Evolutionary conservation across 2,888 invertebrate genomes (phyloP).

Genomic region (Pelosia muscerda): DNA sequence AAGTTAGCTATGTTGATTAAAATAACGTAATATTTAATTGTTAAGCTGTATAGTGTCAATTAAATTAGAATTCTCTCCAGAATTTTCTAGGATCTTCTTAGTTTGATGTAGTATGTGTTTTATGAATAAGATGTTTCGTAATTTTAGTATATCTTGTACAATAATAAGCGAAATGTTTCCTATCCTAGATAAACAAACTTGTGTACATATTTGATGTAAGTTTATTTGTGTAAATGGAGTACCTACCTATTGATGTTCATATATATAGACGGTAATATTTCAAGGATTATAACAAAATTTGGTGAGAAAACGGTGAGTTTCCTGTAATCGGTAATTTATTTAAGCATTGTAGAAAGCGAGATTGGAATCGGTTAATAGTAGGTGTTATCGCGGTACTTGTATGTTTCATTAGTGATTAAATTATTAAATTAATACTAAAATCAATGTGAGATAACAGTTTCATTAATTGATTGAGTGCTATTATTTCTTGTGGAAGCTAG

Average conservation of each 20-base stretch:
- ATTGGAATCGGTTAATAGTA: conserved; percentile 80
- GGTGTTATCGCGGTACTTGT: conserved; percentile 79
- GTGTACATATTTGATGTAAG: conserved; percentile 79
- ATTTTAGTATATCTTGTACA: conserved; percentile 81
- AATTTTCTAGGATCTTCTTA: conserved; percentile 84
- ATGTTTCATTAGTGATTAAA: conserved; percentile 79
- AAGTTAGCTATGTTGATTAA: conserved; percentile 86
- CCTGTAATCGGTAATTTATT: conserved; percentile 82
- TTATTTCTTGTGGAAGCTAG: conserved; percentile 66
- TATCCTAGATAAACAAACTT: conserved; percentile 80
- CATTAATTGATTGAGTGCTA: conserved; percentile 37
- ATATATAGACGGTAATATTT: conserved; percentile 74
- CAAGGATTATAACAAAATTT: conserved; percentile 65
- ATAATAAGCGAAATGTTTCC: conserved; percentile 85
- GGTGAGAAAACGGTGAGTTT: conserved; percentile 82
- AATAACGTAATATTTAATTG: conserved; percentile 77
- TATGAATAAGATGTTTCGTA: conserved; percentile 78
- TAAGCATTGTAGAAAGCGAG: conserved; percentile 81
- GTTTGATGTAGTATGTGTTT: conserved; percentile 79
- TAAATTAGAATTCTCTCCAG: conserved; percentile 80
- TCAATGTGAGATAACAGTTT: conserved; percentile 46
- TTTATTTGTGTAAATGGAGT: conserved; percentile 81
- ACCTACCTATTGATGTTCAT: conserved; percentile 85
- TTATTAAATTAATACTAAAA: conserved; percentile 65
- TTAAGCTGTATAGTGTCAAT: conserved; percentile 86